These are phyloP conservation scores for Diachrysia chrysitis DNA, from an alignment of 2,888 invertebrate species.

Conservation along the genomic window DNA sequence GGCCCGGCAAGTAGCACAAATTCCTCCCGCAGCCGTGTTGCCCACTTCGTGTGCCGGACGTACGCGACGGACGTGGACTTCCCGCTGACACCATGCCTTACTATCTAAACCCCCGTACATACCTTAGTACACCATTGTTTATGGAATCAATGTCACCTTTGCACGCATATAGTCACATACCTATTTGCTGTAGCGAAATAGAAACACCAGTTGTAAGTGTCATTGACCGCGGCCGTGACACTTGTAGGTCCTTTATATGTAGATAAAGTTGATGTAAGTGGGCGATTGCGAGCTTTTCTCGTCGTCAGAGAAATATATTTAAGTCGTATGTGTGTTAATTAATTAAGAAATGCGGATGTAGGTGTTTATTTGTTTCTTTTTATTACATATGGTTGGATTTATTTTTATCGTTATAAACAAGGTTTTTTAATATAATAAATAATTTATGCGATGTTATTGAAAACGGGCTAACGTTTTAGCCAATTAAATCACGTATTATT, in stretches of 20 bases:
- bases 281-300: constrained; percentile 40
- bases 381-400: background rate
- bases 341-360: background rate
- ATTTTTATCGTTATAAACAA: too few relatives aligned
- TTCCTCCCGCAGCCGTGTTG: constrained; percentile 79
- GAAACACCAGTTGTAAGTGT: constrained; percentile 35
- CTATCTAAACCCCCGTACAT: constrained; percentile 41
- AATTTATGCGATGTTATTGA: background rate
- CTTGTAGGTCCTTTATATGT: constrained; percentile 59
- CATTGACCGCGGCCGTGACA: constrained; percentile 68
- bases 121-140: constrained; percentile 16
- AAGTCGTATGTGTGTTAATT: background rate
- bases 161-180: constrained; percentile 9
- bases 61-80: constrained; percentile 73
- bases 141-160: constrained; percentile 13
- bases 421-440: too few relatives aligned
- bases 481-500: background rate
- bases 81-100: constrained; percentile 66
- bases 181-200: background rate
- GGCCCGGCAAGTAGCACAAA: constrained; percentile 78
- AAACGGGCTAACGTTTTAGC: background rate
- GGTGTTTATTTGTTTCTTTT: background rate
- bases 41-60: constrained; percentile 81
- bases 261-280: constrained; percentile 38
- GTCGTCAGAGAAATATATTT: constrained; percentile 20